phyloP scores from a whole-genome alignment of 2,113 vertebrate species.

The Cinclus mexicanus region DNA sequence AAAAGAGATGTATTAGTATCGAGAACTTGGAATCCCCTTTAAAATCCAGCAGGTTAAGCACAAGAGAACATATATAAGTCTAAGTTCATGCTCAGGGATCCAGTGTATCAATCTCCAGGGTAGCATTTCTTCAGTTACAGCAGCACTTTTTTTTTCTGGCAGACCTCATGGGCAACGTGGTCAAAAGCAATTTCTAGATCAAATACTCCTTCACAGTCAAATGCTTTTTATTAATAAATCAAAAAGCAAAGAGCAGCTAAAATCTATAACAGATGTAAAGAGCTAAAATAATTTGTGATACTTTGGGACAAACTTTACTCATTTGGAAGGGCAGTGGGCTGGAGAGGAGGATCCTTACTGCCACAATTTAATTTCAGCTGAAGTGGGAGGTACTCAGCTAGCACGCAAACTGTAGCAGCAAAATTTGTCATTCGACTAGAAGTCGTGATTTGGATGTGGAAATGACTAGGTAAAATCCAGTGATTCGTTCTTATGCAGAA shows the following conservation, averaged over 20 bases:
- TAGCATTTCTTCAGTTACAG: background rate
- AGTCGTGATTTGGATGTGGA: background rate
- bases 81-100: background rate
- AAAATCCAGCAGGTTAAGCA: background rate
- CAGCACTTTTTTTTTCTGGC: background rate
- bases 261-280: background rate
- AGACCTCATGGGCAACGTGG: background rate
- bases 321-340: background rate
- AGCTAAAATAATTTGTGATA: background rate
- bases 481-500: background rate
- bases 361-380: background rate
- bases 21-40: background rate
- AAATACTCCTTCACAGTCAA: background rate
- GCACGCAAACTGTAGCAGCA: background rate
- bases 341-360: background rate
- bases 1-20: background rate
- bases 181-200: background rate
- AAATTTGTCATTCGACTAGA: background rate
- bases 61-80: background rate
- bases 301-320: background rate
- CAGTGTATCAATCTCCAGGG: background rate
- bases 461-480: background rate
- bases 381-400: background rate
- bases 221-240: background rate
- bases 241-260: background rate